A percentile compares a stretch with the other conserved stretches of the same genome.
Conservation (phyloP, 2,113 vertebrate genomes). For the Sula dactylatra region DNA sequence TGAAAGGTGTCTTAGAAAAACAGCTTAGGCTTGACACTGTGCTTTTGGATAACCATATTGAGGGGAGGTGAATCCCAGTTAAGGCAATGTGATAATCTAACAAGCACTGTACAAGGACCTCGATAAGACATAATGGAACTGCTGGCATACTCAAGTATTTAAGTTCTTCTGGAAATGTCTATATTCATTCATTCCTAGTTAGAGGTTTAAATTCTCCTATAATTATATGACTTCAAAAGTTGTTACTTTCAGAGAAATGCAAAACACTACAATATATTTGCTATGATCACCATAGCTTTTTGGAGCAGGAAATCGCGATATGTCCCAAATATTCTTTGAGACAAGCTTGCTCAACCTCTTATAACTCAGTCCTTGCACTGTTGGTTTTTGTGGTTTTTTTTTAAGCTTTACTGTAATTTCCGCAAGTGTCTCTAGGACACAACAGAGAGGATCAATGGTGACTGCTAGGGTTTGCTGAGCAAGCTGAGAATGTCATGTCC, state of each 20-base stretch:
- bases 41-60: not conserved
- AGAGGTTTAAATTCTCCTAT: not conserved
- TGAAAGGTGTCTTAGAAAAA: not conserved
- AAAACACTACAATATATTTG: not conserved
- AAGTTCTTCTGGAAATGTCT: not conserved
- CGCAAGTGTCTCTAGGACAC: not conserved
- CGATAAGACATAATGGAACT: not conserved
- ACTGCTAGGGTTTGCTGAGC: not conserved
- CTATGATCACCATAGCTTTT: not conserved
- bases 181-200: not conserved
- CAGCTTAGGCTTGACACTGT: not conserved
- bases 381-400: not conserved
- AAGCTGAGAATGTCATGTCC: not conserved
- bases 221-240: not conserved
- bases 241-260: not conserved
- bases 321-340: not conserved
- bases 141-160: not conserved
- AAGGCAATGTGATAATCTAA: not conserved
- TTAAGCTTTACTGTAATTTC: not conserved
- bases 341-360: not conserved
- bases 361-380: not conserved
- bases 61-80: not conserved
- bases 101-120: not conserved
- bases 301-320: not conserved
- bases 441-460: fast-evolving